A percentile compares a stretch with the other conserved stretches of the same genome.
Evolutionary conservation across 2,888 invertebrate genomes (phyloP).

Genomic region (Dryobotodes eremita): DNA sequence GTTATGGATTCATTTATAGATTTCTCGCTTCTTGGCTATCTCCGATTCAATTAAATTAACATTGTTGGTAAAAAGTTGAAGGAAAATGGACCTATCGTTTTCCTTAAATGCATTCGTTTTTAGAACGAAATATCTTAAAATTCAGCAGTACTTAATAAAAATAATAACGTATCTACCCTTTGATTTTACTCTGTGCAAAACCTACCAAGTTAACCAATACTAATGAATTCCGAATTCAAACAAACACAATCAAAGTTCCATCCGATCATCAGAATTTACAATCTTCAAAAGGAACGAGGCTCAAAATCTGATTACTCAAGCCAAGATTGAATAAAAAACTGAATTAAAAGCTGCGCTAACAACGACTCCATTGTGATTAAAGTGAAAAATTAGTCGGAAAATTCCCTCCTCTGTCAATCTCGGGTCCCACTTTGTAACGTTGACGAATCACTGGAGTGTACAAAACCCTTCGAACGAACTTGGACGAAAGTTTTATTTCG

Average conservation of each 20-base stretch:
- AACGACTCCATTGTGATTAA: constrained; percentile 69
- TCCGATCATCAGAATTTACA: constrained; percentile 32
- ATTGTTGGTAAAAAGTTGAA: not conserved
- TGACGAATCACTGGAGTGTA: constrained; percentile 72
- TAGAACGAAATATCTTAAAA: not conserved
- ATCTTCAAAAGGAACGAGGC: constrained; percentile 37
- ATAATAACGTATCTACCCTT: not conserved
- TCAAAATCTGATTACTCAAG: constrained; percentile 48
- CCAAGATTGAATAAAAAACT: constrained; percentile 54
- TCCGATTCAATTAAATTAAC: constrained; percentile 27
- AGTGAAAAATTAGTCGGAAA: constrained; percentile 72
- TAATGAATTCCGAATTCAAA: constrained; percentile 38
- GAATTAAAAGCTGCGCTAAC: constrained; percentile 65
- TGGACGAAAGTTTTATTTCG: constrained; percentile 76
- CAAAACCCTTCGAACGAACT: constrained; percentile 69
- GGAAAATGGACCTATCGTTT: not conserved
- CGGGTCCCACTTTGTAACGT: constrained; percentile 70
- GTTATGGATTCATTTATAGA: constrained; percentile 54
- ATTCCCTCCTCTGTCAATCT: constrained; percentile 70
- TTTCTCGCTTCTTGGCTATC: constrained; percentile 38
- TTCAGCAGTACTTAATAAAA: too few relatives aligned
- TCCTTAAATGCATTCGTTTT: not conserved
- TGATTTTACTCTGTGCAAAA: not conserved
- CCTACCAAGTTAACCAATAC: not conserved
- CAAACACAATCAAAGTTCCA: constrained; percentile 37